Conservation (phyloP, 2,888 invertebrate species). For the Drosophila kambysellisi region DNA sequence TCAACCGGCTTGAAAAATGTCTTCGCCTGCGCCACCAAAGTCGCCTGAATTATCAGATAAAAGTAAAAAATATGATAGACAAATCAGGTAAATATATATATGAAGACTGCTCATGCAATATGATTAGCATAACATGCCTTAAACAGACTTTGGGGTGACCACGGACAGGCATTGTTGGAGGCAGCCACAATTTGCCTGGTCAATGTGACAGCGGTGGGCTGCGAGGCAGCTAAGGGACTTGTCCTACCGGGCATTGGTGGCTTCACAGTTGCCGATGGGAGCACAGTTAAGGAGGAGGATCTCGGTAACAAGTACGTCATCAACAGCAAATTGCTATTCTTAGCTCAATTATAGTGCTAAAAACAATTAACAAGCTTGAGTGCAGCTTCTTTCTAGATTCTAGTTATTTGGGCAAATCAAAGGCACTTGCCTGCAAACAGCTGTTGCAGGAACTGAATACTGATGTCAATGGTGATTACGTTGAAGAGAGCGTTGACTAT, state of each 20-base stretch:
- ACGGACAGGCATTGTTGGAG: slow-evolving; percentile 96
- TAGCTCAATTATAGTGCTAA: not conserved
- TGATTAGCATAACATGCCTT: not conserved
- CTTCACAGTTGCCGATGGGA: slow-evolving; percentile 96
- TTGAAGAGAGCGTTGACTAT: slow-evolving; percentile 95
- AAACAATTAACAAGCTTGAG: not conserved
- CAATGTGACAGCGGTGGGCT: slow-evolving; percentile 96
- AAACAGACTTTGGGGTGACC: slow-evolving; percentile 97
- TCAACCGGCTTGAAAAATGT: slow-evolving; percentile 79
- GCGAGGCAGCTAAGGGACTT: slow-evolving; percentile 97
- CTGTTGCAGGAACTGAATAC: slow-evolving; percentile 95
- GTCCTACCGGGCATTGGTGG: slow-evolving; percentile 97
- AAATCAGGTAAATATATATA: slow-evolving; percentile 86
- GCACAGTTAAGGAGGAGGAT: slow-evolving; percentile 93
- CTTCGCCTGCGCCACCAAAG: slow-evolving; percentile 86
- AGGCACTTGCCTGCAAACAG: slow-evolving; percentile 93
- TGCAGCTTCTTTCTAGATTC: slow-evolving; percentile 94
- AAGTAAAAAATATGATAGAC: slow-evolving; percentile 91
- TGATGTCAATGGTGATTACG: slow-evolving; percentile 96
- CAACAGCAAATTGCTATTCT: not conserved
- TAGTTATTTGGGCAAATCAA: slow-evolving; percentile 92
- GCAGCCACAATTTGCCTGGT: slow-evolving; percentile 95
- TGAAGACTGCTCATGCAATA: not conserved
- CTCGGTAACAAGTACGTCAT: slow-evolving; percentile 93
- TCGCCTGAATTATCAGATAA: slow-evolving; percentile 90